phyloP scores from a whole-genome alignment of 2,888 invertebrate species.

The Andricus quercusramuli region DNA sequence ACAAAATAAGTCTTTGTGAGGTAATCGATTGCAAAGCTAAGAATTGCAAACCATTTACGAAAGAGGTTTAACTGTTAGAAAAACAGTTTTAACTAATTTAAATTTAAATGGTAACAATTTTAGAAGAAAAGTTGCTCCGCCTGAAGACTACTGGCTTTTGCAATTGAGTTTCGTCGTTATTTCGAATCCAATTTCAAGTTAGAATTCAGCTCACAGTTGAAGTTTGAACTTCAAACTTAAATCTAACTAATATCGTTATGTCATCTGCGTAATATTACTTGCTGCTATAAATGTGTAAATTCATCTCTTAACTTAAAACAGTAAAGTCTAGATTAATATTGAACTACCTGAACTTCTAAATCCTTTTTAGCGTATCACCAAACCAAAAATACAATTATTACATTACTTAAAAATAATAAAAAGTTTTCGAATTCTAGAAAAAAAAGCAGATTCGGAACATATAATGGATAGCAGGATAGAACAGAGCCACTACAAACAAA shows the following conservation, averaged over 20 bases:
- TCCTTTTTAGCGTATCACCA: neutral
- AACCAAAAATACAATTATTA: too few species aligned
- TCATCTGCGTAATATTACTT: neutral
- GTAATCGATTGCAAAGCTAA: too few species aligned
- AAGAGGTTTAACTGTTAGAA: neutral
- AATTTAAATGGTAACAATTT: neutral
- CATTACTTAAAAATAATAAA: too few species aligned
- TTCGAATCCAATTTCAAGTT: slow-evolving; percentile 32
- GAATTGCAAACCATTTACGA: neutral
- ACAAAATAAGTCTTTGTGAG: too few species aligned
- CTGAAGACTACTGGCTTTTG: neutral
- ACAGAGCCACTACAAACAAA: too few species aligned
- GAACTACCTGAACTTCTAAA: neutral
- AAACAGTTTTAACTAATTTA: neutral
- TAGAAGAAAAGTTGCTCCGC: neutral
- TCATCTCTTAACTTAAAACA: neutral
- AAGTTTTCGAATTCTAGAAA: too few species aligned
- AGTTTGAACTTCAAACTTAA: slow-evolving; percentile 4
- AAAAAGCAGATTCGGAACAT: too few species aligned
- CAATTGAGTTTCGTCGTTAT: slow-evolving; percentile 4
- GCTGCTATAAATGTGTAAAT: neutral
- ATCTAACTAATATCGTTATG: slow-evolving; percentile 31
- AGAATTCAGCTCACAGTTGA: slow-evolving; percentile 19
- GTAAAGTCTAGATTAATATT: neutral
- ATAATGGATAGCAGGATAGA: too few species aligned